These are phyloP conservation scores for Saturnia japonica DNA, from an alignment of 2,888 invertebrate genomes.

Conservation along the genomic window DNA sequence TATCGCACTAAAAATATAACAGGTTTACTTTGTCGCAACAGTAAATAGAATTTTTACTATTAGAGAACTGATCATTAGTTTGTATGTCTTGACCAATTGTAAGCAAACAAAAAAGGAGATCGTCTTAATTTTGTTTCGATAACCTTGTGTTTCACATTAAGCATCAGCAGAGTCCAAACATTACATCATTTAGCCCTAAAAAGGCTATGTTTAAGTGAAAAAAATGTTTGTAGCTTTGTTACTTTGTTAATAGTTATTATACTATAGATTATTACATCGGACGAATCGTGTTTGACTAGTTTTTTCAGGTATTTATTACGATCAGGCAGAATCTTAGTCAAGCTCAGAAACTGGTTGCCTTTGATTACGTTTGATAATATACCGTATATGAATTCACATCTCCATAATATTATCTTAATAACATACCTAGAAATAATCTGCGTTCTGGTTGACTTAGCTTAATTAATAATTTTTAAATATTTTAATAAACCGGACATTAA, in stretches of 20 bases:
- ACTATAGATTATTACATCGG: constrained; percentile 21
- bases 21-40: neutral
- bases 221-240: constrained; percentile 10
- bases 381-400: neutral
- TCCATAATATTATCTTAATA: constrained; percentile 3
- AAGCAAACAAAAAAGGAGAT: no score
- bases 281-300: constrained; percentile 19
- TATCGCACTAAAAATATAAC: neutral
- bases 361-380: neutral
- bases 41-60: no score
- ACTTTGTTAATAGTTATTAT: constrained; percentile 13
- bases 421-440: constrained; percentile 1
- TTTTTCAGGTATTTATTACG: constrained; percentile 19
- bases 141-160: neutral
- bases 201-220: neutral
- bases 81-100: no score
- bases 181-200: neutral
- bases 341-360: constrained; percentile 9
- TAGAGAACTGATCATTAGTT: no score
- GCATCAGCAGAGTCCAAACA: no score
- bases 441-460: neutral
- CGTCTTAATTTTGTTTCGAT: neutral
- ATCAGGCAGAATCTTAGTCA: constrained; percentile 7
- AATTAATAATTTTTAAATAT: neutral
- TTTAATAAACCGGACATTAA: neutral